Percentiles rank a stretch among this genome's conserved stretches.
These are phyloP conservation scores for Ailurus styani DNA, from an alignment of 2,113 vertebrate genomes.

Conservation along the genomic window DNA sequence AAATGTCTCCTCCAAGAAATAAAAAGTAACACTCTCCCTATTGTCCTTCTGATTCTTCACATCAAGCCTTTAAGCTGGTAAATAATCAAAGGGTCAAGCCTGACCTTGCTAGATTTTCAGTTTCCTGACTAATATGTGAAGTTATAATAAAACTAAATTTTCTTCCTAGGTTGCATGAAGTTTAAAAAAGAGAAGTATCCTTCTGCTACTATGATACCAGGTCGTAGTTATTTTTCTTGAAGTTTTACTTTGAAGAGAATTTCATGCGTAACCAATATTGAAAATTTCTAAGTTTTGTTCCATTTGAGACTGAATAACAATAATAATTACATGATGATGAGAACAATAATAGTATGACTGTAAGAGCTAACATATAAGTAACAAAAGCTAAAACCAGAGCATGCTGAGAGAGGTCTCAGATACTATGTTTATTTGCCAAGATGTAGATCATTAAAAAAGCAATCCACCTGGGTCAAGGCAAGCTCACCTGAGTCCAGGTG, in stretches of 20 bases:
- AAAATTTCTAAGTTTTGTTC: not conserved
- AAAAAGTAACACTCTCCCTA: not conserved
- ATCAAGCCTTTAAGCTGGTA: not conserved
- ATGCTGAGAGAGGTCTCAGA: not conserved
- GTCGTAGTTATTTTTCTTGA: not conserved
- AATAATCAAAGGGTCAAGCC: not conserved
- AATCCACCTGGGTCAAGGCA: not conserved
- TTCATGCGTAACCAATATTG: not conserved
- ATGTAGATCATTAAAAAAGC: not conserved
- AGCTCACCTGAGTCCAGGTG: not conserved
- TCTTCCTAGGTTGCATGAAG: not conserved
- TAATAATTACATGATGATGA: not conserved
- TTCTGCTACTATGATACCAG: not conserved
- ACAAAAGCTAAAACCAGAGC: not conserved
- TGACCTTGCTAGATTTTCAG: not conserved
- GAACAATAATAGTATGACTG: not conserved
- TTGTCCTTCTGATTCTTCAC: not conserved
- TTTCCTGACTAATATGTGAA: not conserved
- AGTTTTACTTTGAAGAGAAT: not conserved
- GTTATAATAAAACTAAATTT: not conserved
- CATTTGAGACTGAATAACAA: not conserved
- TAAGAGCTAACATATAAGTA: not conserved
- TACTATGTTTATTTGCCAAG: not conserved
- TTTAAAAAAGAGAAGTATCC: not conserved
- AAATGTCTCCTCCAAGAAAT: not conserved